Evolutionary conservation across 2,888 invertebrate species (phyloP).

Genomic region (Eudasyphora cyanicolor): DNA sequence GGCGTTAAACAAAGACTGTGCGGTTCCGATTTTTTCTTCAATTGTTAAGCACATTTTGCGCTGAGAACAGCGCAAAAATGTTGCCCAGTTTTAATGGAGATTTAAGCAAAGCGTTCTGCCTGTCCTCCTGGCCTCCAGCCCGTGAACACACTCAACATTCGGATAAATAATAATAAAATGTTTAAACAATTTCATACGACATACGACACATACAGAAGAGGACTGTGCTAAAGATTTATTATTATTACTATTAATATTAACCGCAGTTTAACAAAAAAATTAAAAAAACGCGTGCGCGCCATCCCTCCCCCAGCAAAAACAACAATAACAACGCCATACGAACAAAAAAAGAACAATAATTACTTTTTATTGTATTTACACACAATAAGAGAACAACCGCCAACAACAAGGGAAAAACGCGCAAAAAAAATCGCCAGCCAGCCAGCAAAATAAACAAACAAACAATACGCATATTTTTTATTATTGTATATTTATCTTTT

Average conservation of each 20-base stretch:
- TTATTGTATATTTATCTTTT: slow-evolving; percentile 20
- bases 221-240: slow-evolving; percentile 3
- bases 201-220: background rate
- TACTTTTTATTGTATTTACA: slow-evolving; percentile 32
- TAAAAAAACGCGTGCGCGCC: slow-evolving; percentile 1
- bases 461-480: slow-evolving; percentile 6
- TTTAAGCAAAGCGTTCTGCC: slow-evolving; percentile 32
- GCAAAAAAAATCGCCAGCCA: no score
- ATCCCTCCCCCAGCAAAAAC: no score
- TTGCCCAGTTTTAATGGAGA: slow-evolving; percentile 50
- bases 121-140: no score
- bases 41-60: slow-evolving; percentile 63
- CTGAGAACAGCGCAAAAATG: slow-evolving; percentile 61
- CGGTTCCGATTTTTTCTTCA: slow-evolving; percentile 47
- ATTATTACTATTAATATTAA: slow-evolving; percentile 19
- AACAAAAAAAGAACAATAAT: slow-evolving; percentile 19
- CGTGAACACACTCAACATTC: background rate
- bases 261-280: slow-evolving; percentile 14
- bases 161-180: slow-evolving; percentile 4
- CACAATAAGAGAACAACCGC: background rate
- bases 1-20: background rate
- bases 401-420: background rate
- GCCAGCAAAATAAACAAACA: background rate
- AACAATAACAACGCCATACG: background rate
- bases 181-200: slow-evolving; percentile 7